A percentile compares a stretch with the other conserved stretches of the same genome.
phyloP scores from a whole-genome alignment of 1,140 invertebrate species.

The Cyphomyrmex costatus region DNA sequence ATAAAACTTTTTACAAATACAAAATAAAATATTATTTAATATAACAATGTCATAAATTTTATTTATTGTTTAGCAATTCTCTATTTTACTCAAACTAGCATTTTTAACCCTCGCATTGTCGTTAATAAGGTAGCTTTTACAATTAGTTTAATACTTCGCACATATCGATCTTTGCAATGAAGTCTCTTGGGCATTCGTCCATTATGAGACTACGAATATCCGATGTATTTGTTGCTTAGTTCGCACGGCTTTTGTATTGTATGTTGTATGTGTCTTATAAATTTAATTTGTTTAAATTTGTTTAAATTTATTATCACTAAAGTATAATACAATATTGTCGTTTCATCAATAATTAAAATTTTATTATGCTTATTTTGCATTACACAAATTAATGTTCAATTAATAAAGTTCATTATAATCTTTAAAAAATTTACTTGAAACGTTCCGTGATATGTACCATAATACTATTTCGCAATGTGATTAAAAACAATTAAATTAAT shows the following conservation, averaged over 20 bases:
- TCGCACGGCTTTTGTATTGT: background rate
- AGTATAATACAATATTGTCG: background rate
- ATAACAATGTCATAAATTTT: background rate
- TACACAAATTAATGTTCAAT: background rate
- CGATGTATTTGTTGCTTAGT: conserved; percentile 30
- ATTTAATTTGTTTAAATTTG: too few species aligned
- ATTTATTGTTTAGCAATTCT: background rate
- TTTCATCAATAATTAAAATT: conserved; percentile 30
- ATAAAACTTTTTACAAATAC: conserved; percentile 3
- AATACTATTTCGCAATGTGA: too few species aligned
- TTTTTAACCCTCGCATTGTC: background rate
- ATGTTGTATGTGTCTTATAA: too few species aligned
- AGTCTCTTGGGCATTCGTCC: conserved; percentile 48
- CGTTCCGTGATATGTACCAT: too few species aligned
- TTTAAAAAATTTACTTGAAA: background rate
- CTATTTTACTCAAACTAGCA: background rate
- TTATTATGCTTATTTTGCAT: background rate
- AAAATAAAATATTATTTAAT: background rate
- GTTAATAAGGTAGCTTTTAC: conserved; percentile 49
- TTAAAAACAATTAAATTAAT: background rate
- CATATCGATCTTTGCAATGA: conserved; percentile 39
- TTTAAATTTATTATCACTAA: conserved; percentile 17
- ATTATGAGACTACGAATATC: conserved; percentile 22
- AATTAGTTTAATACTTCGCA: conserved; percentile 4
- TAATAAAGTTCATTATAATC: background rate